A percentile compares a stretch with the other conserved stretches of the same genome.
Evolutionary conservation across 1,140 invertebrate species (phyloP).

Genomic region (Drosophila virilis): DNA sequence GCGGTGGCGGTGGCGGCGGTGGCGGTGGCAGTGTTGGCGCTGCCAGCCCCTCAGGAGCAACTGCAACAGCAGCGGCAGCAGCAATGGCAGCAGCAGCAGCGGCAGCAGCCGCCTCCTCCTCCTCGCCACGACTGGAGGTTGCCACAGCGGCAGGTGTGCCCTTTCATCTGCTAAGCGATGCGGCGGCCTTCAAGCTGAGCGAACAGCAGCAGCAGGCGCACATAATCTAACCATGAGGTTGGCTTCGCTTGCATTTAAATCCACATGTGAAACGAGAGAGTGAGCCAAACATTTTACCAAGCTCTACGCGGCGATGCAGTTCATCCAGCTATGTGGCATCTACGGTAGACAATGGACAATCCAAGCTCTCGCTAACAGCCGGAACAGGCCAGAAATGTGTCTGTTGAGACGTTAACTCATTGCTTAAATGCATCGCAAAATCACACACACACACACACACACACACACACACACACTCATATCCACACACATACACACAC

Average conservation of each 20-base stretch:
- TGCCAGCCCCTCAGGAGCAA: neutral
- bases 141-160: conserved; percentile 88
- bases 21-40: conserved; percentile 3
- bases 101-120: conserved; percentile 24
- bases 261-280: conserved; percentile 32
- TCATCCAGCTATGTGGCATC: neutral
- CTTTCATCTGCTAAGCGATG: conserved; percentile 89
- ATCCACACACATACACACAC: neutral
- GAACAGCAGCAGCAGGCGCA: conserved; percentile 67
- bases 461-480: neutral
- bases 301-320: conserved; percentile 1
- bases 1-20: neutral
- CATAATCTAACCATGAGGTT: conserved; percentile 64
- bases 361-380: neutral
- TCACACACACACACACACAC: neutral
- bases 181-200: conserved; percentile 64
- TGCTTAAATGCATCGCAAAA: neutral
- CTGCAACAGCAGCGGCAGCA: conserved; percentile 3
- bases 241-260: conserved; percentile 18
- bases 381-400: neutral
- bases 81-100: conserved; percentile 18
- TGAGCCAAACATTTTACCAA: conserved; percentile 29
- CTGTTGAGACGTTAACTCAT: neutral
- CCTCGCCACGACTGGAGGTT: conserved; percentile 53
- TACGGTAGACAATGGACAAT: neutral